Percentiles rank a stretch among this genome's conserved stretches.
Evolutionary conservation across 2,113 vertebrate species (phyloP).

Genomic region (Pampusana beccarii): DNA sequence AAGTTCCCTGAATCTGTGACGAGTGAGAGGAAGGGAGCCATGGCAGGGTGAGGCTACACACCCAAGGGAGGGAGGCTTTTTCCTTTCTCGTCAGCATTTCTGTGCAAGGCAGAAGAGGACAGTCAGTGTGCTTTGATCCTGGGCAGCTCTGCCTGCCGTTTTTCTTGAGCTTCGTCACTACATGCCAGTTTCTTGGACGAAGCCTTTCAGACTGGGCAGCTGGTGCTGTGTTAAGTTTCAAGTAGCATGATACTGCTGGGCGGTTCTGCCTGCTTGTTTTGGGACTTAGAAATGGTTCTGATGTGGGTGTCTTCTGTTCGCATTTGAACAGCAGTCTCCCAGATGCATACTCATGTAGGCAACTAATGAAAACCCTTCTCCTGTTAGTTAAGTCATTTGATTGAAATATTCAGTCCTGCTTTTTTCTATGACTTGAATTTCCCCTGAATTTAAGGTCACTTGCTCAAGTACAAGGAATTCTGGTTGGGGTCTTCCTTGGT

Average conservation of each 20-base stretch:
- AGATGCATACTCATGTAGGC: background rate
- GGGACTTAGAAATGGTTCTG: background rate
- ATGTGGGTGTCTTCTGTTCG: background rate
- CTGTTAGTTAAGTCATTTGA: background rate
- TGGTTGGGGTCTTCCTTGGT: background rate
- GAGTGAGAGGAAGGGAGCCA: background rate
- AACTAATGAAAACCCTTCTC: background rate
- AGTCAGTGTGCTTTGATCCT: background rate
- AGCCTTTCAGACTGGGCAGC: background rate
- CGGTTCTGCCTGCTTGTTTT: background rate
- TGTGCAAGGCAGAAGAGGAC: background rate
- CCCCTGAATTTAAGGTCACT: background rate
- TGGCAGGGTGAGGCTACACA: background rate
- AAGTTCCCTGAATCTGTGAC: accelerated
- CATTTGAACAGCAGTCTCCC: background rate
- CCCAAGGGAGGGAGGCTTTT: background rate
- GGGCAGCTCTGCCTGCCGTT: background rate
- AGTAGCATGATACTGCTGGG: background rate
- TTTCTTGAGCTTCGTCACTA: background rate
- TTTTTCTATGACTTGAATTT: background rate
- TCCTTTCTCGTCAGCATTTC: background rate
- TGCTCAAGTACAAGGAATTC: background rate
- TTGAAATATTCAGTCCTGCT: background rate
- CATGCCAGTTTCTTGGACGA: background rate
- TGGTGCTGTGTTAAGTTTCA: background rate